Conservation (phyloP, 2,113 vertebrate genomes). For the Sprattus sprattus region DNA sequence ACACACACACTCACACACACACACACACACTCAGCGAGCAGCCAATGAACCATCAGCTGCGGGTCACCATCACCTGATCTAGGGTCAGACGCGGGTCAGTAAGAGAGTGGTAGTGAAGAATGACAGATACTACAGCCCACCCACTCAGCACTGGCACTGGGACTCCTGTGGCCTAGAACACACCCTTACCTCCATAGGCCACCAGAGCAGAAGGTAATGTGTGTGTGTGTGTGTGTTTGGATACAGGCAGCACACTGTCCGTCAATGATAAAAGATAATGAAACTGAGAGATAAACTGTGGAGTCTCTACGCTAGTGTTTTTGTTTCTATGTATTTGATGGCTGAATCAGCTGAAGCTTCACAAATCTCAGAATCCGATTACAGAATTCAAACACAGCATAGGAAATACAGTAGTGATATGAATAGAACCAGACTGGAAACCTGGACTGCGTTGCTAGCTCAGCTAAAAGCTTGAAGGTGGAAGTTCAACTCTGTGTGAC, state of each 20-base stretch:
- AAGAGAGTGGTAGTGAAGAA: not conserved
- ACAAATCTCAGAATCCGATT: not conserved
- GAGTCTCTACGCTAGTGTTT: not conserved
- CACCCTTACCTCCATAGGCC: no score
- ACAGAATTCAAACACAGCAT: not conserved
- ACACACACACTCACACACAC: no score
- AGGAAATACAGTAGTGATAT: not conserved
- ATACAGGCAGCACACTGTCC: no score
- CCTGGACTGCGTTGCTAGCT: not conserved
- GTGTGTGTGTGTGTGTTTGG: no score
- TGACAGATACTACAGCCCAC: no score
- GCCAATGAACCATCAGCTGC: not conserved
- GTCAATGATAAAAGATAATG: no score
- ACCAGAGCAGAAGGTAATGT: no score
- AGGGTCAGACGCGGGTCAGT: not conserved
- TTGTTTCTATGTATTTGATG: not conserved
- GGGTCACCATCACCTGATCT: not conserved
- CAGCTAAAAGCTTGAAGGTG: no score
- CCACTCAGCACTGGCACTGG: no score
- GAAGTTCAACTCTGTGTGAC: no score
- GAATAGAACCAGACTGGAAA: not conserved
- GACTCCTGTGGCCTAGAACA: not conserved
- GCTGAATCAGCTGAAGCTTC: not conserved
- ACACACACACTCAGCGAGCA: no score
- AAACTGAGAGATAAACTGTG: not conserved